Percentiles rank a stretch among this genome's conserved stretches.
Conservation (phyloP, 2,797 vertebrate species). For the Emydoidea blandingii region DNA sequence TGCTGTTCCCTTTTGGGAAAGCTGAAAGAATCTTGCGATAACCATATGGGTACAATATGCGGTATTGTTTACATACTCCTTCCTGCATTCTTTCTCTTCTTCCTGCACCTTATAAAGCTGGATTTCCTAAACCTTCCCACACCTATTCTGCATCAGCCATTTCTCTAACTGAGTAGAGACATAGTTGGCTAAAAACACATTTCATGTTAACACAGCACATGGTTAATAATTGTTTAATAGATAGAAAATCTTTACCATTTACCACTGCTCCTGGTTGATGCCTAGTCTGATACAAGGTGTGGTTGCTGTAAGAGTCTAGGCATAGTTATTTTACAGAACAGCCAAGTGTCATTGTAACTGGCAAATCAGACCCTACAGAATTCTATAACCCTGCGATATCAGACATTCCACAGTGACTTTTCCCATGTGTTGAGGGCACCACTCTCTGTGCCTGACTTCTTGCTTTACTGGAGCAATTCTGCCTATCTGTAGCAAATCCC, state of each 20-base stretch:
- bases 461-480: constrained; percentile 33
- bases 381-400: constrained; percentile 2
- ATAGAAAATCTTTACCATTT: neutral
- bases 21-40: neutral
- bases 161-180: neutral
- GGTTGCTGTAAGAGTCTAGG: neutral
- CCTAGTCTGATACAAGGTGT: neutral
- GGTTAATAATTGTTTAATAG: neutral
- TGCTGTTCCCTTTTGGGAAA: neutral
- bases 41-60: neutral
- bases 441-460: constrained; percentile 1
- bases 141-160: neutral
- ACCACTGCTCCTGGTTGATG: neutral
- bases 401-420: neutral
- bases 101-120: neutral
- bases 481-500: neutral
- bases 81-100: neutral
- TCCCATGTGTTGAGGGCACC: neutral
- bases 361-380: neutral
- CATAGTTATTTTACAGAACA: neutral
- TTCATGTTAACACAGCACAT: neutral
- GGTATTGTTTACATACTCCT: neutral
- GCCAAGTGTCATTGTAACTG: neutral
- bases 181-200: neutral
- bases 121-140: neutral